A percentile compares a stretch with the other conserved stretches of the same genome.
Conservation (phyloP, 30 jellyfish, hydroid and myxozoan genomes). For the Cassiopea andromeda region DNA sequence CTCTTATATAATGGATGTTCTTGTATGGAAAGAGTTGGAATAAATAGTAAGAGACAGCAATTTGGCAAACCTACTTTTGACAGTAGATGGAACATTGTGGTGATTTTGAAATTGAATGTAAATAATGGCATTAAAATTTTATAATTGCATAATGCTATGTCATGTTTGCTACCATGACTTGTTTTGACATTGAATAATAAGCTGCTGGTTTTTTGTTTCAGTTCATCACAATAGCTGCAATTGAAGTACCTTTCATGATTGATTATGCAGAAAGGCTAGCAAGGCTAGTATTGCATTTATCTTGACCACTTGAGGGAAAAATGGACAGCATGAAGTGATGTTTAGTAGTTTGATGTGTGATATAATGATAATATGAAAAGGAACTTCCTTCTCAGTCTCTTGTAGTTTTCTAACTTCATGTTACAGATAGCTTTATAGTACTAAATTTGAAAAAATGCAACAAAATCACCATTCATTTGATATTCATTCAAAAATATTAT, state of each 20-base stretch:
- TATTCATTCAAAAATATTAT: too few species aligned
- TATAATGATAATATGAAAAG: not conserved
- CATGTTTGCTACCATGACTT: not conserved
- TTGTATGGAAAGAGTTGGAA: not conserved
- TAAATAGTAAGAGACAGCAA: too few species aligned
- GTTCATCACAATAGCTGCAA: conserved; percentile 1
- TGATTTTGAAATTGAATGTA: too few species aligned
- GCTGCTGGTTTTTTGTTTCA: not conserved
- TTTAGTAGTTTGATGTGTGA: not conserved
- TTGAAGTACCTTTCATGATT: conserved; percentile 62
- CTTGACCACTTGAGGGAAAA: conserved; percentile 46
- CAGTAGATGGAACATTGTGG: too few species aligned
- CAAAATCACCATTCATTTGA: too few species aligned
- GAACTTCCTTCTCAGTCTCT: too few species aligned
- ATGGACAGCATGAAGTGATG: not conserved
- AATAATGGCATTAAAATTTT: too few species aligned
- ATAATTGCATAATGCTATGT: too few species aligned
- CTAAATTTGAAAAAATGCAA: too few species aligned
- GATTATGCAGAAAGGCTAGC: conserved; percentile 65
- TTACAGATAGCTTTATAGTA: too few species aligned
- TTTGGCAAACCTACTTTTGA: too few species aligned
- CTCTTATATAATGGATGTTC: not conserved
- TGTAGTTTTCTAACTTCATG: too few species aligned
- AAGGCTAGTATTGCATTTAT: conserved; percentile 15
- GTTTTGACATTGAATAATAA: not conserved